Conservation (phyloP, 2,797 vertebrate species). For the Mastacembelus armatus region DNA sequence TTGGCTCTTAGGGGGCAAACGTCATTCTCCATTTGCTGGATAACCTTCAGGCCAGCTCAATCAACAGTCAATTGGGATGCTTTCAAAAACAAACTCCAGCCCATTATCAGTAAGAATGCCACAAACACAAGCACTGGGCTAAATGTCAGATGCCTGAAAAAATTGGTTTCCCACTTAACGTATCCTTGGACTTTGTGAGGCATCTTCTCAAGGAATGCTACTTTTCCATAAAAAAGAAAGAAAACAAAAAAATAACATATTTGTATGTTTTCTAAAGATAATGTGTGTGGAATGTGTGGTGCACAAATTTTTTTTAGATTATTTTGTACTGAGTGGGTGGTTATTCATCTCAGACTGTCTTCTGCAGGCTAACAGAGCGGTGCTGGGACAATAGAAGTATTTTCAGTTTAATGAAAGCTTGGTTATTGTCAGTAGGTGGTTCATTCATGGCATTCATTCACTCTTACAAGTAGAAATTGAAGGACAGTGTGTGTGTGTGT, state of each 20-base stretch:
- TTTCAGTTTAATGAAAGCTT: constrained; percentile 61
- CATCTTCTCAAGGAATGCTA: constrained; percentile 62
- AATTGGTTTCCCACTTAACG: constrained; percentile 68
- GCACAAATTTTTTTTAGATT: constrained; percentile 32
- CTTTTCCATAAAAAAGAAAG: constrained; percentile 25
- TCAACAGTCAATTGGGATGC: constrained; percentile 65
- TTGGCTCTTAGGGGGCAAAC: constrained; percentile 50
- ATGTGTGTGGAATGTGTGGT: constrained; percentile 47
- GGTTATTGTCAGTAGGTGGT: constrained; percentile 45
- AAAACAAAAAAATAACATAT: constrained; percentile 23
- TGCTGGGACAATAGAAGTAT: constrained; percentile 50
- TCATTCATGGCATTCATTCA: constrained; percentile 58
- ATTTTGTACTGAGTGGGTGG: constrained; percentile 38
- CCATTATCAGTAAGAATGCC: constrained; percentile 70
- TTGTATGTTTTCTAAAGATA: constrained; percentile 54
- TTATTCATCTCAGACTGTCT: constrained; percentile 49
- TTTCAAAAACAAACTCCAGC: constrained; percentile 65
- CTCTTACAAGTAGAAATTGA: constrained; percentile 33
- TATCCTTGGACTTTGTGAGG: constrained; percentile 59
- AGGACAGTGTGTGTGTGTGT: constrained; percentile 39
- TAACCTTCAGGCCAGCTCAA: constrained; percentile 74
- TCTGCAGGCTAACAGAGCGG: constrained; percentile 33
- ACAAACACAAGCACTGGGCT: constrained; percentile 64
- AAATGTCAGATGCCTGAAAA: constrained; percentile 74
- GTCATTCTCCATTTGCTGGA: constrained; percentile 60